Conservation (phyloP, 2,113 vertebrate genomes). For the Serilophus lunatus region DNA sequence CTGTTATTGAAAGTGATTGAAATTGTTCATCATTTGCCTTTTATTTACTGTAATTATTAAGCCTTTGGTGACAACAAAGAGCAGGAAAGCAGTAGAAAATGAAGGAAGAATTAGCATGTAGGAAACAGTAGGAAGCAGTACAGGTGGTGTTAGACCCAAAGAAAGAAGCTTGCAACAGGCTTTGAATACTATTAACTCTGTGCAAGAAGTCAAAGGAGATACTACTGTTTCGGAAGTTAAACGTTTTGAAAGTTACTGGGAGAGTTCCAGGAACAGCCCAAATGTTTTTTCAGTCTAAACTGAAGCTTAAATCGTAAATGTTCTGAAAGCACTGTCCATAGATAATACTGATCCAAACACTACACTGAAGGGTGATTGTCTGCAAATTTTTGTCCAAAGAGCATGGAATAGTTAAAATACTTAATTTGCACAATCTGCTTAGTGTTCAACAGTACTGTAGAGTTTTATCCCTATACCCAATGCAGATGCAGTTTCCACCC, state of each 20-base stretch:
- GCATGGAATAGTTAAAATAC: background rate
- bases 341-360: background rate
- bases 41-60: slow-evolving; percentile 24
- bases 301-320: background rate
- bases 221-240: background rate
- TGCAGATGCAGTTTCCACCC: background rate
- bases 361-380: background rate
- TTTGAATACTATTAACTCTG: background rate
- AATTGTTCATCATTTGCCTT: background rate
- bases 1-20: slow-evolving; percentile 32
- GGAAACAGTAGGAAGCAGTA: background rate
- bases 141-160: background rate
- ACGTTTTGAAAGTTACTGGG: background rate
- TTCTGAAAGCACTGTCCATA: background rate
- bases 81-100: background rate
- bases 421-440: background rate
- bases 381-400: background rate
- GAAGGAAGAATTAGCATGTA: background rate
- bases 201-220: background rate
- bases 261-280: slow-evolving; percentile 4
- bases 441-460: background rate
- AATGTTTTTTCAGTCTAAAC: background rate
- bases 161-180: background rate
- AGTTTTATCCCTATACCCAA: background rate
- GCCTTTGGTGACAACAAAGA: background rate